Conservation (phyloP, 2,113 vertebrate genomes). For the Hucho hucho region DNA sequence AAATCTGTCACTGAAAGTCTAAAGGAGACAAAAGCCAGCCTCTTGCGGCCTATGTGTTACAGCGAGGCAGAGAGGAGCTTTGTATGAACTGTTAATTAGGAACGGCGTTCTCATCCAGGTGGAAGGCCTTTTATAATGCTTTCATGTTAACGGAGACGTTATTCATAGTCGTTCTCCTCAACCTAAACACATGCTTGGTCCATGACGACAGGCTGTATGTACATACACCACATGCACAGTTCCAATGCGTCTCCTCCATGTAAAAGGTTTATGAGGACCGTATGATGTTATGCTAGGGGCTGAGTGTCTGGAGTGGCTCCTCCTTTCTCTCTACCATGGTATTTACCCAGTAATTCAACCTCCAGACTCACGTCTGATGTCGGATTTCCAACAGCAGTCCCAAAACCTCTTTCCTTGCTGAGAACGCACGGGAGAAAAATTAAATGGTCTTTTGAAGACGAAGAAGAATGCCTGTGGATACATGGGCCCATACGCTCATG, state of each 20-base stretch:
- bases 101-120: slow-evolving; percentile 31
- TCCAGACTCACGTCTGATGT: slow-evolving; percentile 21
- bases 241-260: slow-evolving; percentile 10
- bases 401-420: slow-evolving; percentile 36
- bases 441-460: slow-evolving; percentile 43
- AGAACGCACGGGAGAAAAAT: slow-evolving; percentile 27
- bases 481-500: slow-evolving; percentile 37
- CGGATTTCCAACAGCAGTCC: slow-evolving; percentile 28
- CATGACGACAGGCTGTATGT: slow-evolving; percentile 28
- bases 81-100: slow-evolving; percentile 33
- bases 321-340: slow-evolving; percentile 17
- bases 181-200: slow-evolving; percentile 39
- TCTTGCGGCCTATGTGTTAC: slow-evolving; percentile 5
- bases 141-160: slow-evolving; percentile 26
- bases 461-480: slow-evolving; percentile 50
- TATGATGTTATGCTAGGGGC: slow-evolving; percentile 37
- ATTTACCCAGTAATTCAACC: slow-evolving; percentile 44
- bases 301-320: slow-evolving; percentile 14
- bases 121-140: slow-evolving; percentile 20
- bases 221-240: slow-evolving; percentile 14
- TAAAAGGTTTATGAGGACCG: slow-evolving; percentile 39
- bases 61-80: slow-evolving; percentile 1
- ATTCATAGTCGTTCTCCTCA: slow-evolving; percentile 28
- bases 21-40: slow-evolving; percentile 27
- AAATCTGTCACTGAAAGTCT: slow-evolving; percentile 26